Evolutionary conservation across 1,140 invertebrate species (phyloP).

Genomic region (Drosophila pseudoananassae): DNA sequence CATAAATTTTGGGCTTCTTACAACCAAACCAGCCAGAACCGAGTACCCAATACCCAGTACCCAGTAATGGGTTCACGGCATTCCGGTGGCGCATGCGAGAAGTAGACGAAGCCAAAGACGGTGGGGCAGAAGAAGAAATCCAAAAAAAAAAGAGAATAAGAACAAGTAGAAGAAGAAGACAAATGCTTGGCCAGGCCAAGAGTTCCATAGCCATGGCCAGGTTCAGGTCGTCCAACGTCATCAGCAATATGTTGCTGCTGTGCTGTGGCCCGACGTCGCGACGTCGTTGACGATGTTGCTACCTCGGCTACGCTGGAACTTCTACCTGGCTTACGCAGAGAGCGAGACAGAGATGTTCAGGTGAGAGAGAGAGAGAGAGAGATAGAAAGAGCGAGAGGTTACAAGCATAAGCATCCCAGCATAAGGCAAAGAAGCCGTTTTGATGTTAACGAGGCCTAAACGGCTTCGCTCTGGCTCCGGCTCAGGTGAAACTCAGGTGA

Average conservation of each 20-base stretch:
- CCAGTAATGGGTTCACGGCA: conserved; percentile 80
- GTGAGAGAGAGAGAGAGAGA: conserved; percentile 5
- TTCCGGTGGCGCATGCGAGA: conserved; percentile 78
- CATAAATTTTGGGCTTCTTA: conserved; percentile 77
- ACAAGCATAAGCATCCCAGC: conserved; percentile 41
- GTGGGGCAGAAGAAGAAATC: conserved; percentile 13
- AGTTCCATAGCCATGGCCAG: conserved; percentile 9
- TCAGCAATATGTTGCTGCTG: conserved; percentile 67
- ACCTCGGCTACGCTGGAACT: conserved; percentile 77
- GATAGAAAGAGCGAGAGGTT: conserved; percentile 31
- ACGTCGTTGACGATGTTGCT: conserved; percentile 70
- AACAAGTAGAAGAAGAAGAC: not conserved
- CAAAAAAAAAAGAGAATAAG: not conserved
- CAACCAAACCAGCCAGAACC: conserved; percentile 24
- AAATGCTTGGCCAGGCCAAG: not conserved
- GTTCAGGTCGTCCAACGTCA: conserved; percentile 61
- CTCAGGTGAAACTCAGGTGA: conserved; percentile 40
- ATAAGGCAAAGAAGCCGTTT: conserved; percentile 75
- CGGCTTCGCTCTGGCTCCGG: conserved; percentile 62
- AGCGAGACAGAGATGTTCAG: conserved; percentile 41
- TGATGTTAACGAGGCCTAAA: conserved; percentile 80
- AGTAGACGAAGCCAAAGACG: conserved; percentile 11
- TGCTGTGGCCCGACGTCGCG: conserved; percentile 36
- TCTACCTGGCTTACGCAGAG: conserved; percentile 83
- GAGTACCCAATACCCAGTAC: too few species aligned